phyloP scores from a whole-genome alignment of 2,888 invertebrate genomes.

The Camptogramma bilineatum region DNA sequence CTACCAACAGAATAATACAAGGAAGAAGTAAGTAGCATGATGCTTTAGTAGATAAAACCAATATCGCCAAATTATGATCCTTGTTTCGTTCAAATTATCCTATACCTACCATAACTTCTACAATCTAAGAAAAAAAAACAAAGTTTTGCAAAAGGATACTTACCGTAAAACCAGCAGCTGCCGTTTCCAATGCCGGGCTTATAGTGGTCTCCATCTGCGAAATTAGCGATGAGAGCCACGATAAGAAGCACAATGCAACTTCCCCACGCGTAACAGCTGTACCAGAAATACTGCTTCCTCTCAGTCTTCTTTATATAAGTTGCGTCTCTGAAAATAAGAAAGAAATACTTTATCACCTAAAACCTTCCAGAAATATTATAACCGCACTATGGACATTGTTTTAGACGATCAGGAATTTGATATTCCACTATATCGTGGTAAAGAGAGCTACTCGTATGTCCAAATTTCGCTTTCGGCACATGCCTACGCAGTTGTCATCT shows the following conservation, averaged over 20 bases:
- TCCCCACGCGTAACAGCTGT: conserved; percentile 87
- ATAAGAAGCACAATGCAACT: conserved; percentile 81
- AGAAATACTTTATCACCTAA: background rate
- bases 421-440: no score
- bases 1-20: no score
- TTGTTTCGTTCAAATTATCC: no score
- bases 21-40: no score
- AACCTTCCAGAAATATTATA: no score
- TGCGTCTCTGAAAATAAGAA: conserved; percentile 61
- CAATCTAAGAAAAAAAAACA: background rate
- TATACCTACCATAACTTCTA: background rate
- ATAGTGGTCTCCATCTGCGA: conserved; percentile 79
- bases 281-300: conserved; percentile 81
- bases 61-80: no score
- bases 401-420: no score
- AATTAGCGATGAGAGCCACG: conserved; percentile 81
- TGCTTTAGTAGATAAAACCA: no score
- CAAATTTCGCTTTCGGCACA: no score
- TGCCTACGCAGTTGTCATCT: no score
- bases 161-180: conserved; percentile 89
- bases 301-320: conserved; percentile 76
- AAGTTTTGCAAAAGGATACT: conserved; percentile 37
- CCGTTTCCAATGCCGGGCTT: conserved; percentile 85
- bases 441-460: no score
- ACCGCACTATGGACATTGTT: no score